Base-by-base conservation (phyloP, 2,888 invertebrate species). In the Horisme vitalbata region DNA sequence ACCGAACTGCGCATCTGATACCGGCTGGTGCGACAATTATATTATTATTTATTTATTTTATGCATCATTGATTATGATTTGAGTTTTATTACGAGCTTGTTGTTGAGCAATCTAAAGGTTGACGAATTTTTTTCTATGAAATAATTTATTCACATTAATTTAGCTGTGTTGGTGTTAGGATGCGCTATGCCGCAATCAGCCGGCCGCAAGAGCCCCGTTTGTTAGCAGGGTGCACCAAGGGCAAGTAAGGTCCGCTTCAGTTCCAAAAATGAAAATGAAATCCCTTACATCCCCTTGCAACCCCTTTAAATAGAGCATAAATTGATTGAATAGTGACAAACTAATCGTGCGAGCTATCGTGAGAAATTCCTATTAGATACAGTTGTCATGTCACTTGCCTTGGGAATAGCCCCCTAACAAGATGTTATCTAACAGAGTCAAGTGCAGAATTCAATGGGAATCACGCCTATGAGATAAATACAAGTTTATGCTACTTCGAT, bases 371-470 rank as follows among this genome's bases (percentile, higher is more conserved):
- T 56, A 64, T 61, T 55, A 59, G 52, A 75, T 67, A 65, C 43
- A 73, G 68, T 61, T 62, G 66, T 68, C 61, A 55, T 62, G 66
- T 68, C 61, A 55, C 9, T 26, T 41, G 30, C 48, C 34, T 18
- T 41, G 62, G 62, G 59, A 65, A 34, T 41, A 20, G 38, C 28
- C 55, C 51, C 52, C 30, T 49, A 81, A 85, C 84, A 85, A 85
- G 86, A 84, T 85, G 83, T 78, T 79, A 69, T 63, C 71, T 74
- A 80, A 35, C 14, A 33, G 32, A 80, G 83, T 84, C 87, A 85
- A 88, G 87, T 85, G 86, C 82, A 80, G 75, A 84, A 86, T 82
- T 84, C 79, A 72, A 87, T 84, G 82, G 69, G 85, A 88, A 87
- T 89, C 86, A 87, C 84, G 82, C 77, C 76, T 78, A 21, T 4